Percentiles rank a stretch among this genome's conserved stretches.
Evolutionary conservation across 2,113 vertebrate species (phyloP).

Genomic region (Equus quagga): DNA sequence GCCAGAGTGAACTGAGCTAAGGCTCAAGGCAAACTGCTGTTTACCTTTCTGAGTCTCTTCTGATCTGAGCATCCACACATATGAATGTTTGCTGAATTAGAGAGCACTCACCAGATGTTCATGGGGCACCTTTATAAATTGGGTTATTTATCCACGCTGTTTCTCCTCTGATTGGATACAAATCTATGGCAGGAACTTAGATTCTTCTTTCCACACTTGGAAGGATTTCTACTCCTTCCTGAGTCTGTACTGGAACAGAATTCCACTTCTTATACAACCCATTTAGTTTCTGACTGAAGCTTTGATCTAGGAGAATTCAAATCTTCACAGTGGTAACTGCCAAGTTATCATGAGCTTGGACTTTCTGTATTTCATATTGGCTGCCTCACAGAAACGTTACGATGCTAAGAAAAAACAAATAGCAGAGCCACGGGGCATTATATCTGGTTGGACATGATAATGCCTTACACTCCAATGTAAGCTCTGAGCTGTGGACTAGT

Average conservation of each 20-base stretch:
- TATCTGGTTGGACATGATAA: neutral
- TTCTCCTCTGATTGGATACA: neutral
- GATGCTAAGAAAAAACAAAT: neutral
- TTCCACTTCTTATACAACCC: neutral
- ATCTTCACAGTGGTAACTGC: neutral
- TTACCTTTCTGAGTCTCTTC: neutral
- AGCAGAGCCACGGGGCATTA: neutral
- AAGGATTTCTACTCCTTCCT: neutral
- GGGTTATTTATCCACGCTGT: neutral
- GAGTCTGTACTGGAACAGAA: neutral
- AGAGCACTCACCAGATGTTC: neutral
- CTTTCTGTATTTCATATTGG: neutral
- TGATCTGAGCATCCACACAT: neutral
- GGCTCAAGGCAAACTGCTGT: neutral
- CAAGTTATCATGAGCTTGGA: neutral
- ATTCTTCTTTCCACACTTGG: neutral
- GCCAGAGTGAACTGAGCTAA: neutral
- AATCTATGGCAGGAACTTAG: neutral
- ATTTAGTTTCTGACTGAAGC: neutral
- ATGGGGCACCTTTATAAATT: neutral
- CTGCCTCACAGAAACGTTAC: neutral
- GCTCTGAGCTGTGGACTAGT: neutral
- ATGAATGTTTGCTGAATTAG: neutral
- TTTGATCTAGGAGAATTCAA: conserved; percentile 22
- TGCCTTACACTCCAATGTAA: neutral